A percentile compares a stretch with the other conserved stretches of the same genome.
These are phyloP conservation scores for Spondyliosoma cantharus DNA, from an alignment of 2,797 vertebrate species.

Conservation along the genomic window DNA sequence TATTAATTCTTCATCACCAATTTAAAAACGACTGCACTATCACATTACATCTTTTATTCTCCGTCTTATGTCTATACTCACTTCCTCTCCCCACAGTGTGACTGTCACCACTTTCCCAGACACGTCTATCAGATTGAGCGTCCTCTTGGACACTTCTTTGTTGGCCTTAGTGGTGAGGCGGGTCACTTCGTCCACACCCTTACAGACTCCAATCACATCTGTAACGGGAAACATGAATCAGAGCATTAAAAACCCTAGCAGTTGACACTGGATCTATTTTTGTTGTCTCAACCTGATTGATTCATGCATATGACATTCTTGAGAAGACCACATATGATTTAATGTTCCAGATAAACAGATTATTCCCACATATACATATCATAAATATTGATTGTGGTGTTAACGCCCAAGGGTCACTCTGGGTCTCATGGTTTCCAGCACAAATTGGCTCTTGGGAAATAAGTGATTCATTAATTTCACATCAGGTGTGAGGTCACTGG, in stretches of 20 bases:
- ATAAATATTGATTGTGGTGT: conserved; percentile 58
- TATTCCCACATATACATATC: conserved; percentile 32
- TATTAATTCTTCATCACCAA: conserved; percentile 16
- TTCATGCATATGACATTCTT: not conserved
- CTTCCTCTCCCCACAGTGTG: conserved; percentile 96
- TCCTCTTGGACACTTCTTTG: conserved; percentile 94
- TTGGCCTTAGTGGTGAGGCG: conserved; percentile 91
- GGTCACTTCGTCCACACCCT: conserved; percentile 89
- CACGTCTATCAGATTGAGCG: conserved; percentile 91
- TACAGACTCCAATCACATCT: conserved; percentile 98
- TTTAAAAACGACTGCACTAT: conserved; percentile 13
- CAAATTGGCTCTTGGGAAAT: conserved; percentile 56
- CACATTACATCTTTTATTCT: not conserved
- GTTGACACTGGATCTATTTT: too few relatives aligned
- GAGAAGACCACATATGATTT: not conserved
- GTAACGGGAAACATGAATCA: conserved; percentile 44
- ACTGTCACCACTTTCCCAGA: conserved; percentile 91
- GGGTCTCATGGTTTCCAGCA: conserved; percentile 8
- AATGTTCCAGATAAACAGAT: not conserved
- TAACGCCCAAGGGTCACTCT: conserved; percentile 41
- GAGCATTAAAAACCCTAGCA: not conserved
- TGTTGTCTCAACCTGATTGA: too few relatives aligned
- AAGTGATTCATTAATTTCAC: conserved; percentile 46
- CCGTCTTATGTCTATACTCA: conserved; percentile 73
- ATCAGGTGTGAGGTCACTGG: conserved; percentile 34